Evolutionary conservation across 2,888 invertebrate genomes (phyloP), one percentile per base, ranked within the genome.

Genomic region (Pycnomerus fuliginosus): DNA sequence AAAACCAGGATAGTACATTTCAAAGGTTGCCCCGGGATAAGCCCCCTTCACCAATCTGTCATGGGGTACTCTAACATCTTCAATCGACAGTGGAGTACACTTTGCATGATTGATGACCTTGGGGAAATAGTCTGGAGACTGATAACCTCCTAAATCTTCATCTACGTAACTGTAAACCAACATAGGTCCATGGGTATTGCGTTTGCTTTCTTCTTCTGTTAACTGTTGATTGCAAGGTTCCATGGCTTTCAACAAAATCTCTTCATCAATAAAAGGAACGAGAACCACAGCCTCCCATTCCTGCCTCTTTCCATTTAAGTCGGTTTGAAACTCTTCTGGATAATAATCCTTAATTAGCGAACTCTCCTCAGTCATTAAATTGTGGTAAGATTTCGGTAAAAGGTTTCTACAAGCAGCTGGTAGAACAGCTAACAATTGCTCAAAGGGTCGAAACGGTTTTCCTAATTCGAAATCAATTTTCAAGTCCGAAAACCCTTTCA

Each of bases 241-340:
- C 88, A 94, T 91, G 0, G 92, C 90, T 28, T 79, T 75, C 13
- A 91, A 65, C n/a, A 92, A 75, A 28, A 29, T 25, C 16, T 32
- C 37, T 75, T 94, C 92, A 57, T 94, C 85, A 59, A 96, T 94
- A 60, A 96, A 94, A 1, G 95, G 95, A 64, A 96, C 90, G 1
- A 95, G 76, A 1, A 94, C 91, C 0, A 96, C 87, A 0, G 94
- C 94, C 69, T 96, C 97, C 97, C 98, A 98, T 53, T 95, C 95
- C 63, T 94, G 90, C 59, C 81, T 82, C 71, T 98, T 98, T 3
- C 97, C 97, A 74, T 98, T 98, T 40, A 97, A 78, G 76, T 98
- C 98, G 0, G 92, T 93, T 61, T 87, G 82, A 69, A 98, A 98
- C 54, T 95, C 80, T 34, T 76, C 69, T 0, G 98, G 98, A 73